Evolutionary conservation across 2,797 vertebrate genomes (phyloP), one percentile per base, ranked within the genome.

Genomic region (Acestrorhynchus altus): DNA sequence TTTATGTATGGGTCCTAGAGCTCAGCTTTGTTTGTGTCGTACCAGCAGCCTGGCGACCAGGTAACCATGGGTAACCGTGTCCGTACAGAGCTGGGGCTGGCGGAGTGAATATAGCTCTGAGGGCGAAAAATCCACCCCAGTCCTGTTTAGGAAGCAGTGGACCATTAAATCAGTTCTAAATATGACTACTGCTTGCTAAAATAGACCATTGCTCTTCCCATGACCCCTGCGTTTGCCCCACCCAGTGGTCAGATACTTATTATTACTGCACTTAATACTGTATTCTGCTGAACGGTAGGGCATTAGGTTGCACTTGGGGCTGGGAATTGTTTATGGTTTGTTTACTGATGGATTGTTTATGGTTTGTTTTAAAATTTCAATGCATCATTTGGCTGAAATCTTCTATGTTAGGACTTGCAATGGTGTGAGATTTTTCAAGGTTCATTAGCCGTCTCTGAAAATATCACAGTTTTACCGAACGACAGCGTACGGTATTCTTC

Each of bases 1-100:
- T 89, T 89, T 88, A 86, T 87, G 78, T 46, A 79, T 84, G 78
- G 51, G 80, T 83, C 54, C 73, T 77, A 76, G 77, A 42, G 75
- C 75, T 47, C 24, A 65, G 52, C 77, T 80, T 82, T 83, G 76
- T 82, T 77, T 68, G 67, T 83, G 81, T 79, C 70, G 75, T 86
- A 84, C 67, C 80, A 67, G 72, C 77, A 72, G 81, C 87, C 77
- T 80, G 76, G 80, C 71, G 85, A 86, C 84, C 83, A 59, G 49
- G 75, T 72, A 18, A 47, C 66, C 80, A 70, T 31, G 68, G 0
- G 80, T 68, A 83, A 83, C 78, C 69, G 60, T 81, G 5, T 26
- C 56, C 13, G 10, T 6, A 31, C 78, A n/a, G 28, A 57, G 12
- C 4, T 47, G 78, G 83, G 51, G 59, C 46, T 24, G 39, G 35